Conservation (phyloP, 2,888 invertebrate species). For the Sminthurides aquaticus region DNA sequence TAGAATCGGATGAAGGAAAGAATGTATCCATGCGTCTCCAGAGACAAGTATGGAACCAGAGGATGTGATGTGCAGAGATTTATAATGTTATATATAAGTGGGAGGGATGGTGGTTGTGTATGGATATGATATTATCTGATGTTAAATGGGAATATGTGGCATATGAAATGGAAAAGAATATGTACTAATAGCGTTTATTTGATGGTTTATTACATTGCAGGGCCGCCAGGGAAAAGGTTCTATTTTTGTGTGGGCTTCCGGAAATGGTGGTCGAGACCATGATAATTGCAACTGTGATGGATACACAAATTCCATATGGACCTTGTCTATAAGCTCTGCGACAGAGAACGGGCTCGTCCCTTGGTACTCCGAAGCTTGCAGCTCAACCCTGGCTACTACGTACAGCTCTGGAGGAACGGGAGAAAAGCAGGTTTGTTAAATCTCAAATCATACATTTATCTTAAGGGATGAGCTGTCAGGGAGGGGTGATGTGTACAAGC, state of each 20-base stretch:
- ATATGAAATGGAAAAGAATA: no score
- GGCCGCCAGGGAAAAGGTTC: slow-evolving; percentile 90
- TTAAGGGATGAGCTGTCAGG: no score
- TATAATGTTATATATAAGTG: no score
- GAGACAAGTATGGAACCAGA: no score
- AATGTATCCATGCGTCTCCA: no score
- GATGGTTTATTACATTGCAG: slow-evolving; percentile 54
- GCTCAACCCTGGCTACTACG: slow-evolving; percentile 93
- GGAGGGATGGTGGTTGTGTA: background rate
- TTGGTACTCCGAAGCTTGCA: slow-evolving; percentile 98
- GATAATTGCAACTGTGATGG: slow-evolving; percentile 99
- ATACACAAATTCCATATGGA: slow-evolving; percentile 98
- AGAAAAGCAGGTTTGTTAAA: slow-evolving; percentile 63
- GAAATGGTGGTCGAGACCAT: slow-evolving; percentile 90
- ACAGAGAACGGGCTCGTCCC: slow-evolving; percentile 83
- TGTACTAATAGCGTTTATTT: background rate
- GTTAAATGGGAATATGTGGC: background rate
- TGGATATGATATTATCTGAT: background rate
- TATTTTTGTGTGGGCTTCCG: slow-evolving; percentile 98
- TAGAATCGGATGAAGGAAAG: no score
- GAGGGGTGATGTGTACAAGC: no score
- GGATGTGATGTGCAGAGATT: no score
- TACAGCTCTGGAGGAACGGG: slow-evolving; percentile 92
- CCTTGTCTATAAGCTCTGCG: slow-evolving; percentile 81
- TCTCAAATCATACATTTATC: background rate